Percentiles rank a stretch among this genome's conserved stretches.
Conservation (phyloP, 2,888 invertebrate genomes). For the Plebejus melissa region DNA sequence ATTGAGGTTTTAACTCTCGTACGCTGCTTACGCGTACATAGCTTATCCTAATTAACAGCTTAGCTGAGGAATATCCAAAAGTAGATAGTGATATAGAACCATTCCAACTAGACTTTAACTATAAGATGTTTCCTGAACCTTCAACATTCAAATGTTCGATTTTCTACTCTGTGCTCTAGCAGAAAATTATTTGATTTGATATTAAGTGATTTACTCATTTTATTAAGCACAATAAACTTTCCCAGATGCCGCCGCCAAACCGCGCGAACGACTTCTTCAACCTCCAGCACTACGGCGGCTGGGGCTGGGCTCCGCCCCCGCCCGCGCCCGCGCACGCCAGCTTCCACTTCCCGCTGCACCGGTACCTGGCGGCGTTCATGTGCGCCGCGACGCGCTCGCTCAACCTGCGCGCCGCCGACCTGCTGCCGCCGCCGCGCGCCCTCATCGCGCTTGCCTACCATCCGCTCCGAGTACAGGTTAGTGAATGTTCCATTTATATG, state of each 20-base stretch:
- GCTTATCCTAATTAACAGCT: no score
- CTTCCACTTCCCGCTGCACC: slow-evolving; percentile 97
- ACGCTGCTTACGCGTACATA: no score
- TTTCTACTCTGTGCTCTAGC: no score
- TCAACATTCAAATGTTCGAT: no score
- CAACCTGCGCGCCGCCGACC: slow-evolving; percentile 86
- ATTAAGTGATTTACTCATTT: no score
- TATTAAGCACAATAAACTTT: no score
- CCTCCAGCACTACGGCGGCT: slow-evolving; percentile 29
- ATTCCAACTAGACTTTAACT: no score
- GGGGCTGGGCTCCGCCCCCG: slow-evolving; percentile 79
- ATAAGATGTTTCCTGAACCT: no score
- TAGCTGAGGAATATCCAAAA: no score
- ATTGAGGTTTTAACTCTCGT: no score
- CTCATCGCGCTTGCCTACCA: slow-evolving; percentile 93
- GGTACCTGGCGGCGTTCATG: slow-evolving; percentile 84
- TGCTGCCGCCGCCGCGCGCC: slow-evolving; percentile 88
- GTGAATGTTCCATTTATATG: slow-evolving; percentile 45
- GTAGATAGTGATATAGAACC: no score
- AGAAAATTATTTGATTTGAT: no score
- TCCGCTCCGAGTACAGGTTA: slow-evolving; percentile 94
- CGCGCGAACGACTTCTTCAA: slow-evolving; percentile 38
- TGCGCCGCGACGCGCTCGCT: slow-evolving; percentile 90
- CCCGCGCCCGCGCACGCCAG: slow-evolving; percentile 83
- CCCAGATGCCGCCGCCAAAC: slow-evolving; percentile 58